A percentile compares a stretch with the other conserved stretches of the same genome.
These are phyloP conservation scores for Sebastes schlegelii DNA, from an alignment of 2,113 vertebrate genomes.

Conservation along the genomic window DNA sequence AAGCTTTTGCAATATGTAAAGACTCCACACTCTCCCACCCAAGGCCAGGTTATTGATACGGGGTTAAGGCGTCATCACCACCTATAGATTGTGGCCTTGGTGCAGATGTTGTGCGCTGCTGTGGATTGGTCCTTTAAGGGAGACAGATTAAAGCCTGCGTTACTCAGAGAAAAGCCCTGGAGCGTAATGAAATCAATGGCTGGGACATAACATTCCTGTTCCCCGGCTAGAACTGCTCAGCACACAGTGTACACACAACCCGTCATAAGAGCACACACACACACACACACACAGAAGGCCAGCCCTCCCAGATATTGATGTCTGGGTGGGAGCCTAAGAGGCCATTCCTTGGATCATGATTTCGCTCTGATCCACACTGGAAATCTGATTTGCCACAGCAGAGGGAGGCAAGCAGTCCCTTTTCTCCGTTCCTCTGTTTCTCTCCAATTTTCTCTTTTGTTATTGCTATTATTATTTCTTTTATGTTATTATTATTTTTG, in stretches of 20 bases:
- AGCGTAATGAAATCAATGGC: slow-evolving; percentile 79
- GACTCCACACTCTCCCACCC: background rate
- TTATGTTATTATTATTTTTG: background rate
- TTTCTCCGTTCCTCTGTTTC: slow-evolving; percentile 1
- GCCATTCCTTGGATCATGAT: slow-evolving; percentile 68
- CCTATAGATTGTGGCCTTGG: slow-evolving; percentile 68
- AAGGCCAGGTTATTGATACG: slow-evolving; percentile 66
- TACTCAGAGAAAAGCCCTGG: slow-evolving; percentile 69
- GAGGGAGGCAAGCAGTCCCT: slow-evolving; percentile 12
- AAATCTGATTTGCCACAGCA: slow-evolving; percentile 70
- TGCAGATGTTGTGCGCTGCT: slow-evolving; percentile 46
- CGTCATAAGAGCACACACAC: slow-evolving; percentile 32
- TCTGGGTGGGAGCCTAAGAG: slow-evolving; percentile 63
- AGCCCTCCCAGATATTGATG: slow-evolving; percentile 69
- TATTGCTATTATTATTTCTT: slow-evolving; percentile 9
- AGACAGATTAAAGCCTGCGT: slow-evolving; percentile 73
- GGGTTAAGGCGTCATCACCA: slow-evolving; percentile 58
- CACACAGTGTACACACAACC: slow-evolving; percentile 57
- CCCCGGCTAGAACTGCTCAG: slow-evolving; percentile 57
- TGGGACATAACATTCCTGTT: slow-evolving; percentile 71
- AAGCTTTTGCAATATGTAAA: slow-evolving; percentile 42
- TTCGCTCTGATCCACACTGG: slow-evolving; percentile 59
- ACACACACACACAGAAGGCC: slow-evolving; percentile 33
- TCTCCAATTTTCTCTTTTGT: slow-evolving; percentile 7
- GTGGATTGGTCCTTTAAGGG: slow-evolving; percentile 65